These are phyloP conservation scores for Drosophila setosimentum DNA, from an alignment of 2,888 invertebrate genomes.

Conservation along the genomic window DNA sequence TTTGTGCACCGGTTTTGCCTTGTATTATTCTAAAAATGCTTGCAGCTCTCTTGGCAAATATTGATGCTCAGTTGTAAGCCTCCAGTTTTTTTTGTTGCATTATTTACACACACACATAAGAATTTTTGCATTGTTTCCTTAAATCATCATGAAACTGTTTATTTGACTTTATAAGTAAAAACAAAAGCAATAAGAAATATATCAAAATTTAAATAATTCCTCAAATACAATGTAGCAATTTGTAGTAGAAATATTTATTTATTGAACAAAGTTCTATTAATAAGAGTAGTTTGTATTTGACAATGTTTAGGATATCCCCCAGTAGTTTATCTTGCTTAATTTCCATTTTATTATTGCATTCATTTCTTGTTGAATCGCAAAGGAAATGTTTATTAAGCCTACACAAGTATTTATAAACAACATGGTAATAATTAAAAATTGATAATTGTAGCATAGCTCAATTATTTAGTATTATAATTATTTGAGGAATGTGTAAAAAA, in stretches of 20 bases:
- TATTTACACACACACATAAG: not conserved
- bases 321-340: not conserved
- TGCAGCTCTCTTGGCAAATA: constrained; percentile 49
- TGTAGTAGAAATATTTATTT: not conserved
- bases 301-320: too few relatives aligned
- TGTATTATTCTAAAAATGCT: not conserved
- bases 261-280: not conserved
- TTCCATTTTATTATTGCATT: not conserved
- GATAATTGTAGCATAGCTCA: not conserved
- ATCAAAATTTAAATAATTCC: not conserved
- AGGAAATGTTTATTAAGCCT: not conserved
- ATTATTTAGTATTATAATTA: not conserved
- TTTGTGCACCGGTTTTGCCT: constrained; percentile 14
- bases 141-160: not conserved
- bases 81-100: not conserved
- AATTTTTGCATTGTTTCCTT: not conserved
- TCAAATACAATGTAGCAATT: not conserved
- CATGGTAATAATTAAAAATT: not conserved
- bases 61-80: constrained; percentile 42
- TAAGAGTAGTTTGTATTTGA: not conserved
- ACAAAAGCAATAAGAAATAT: too few relatives aligned
- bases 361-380: not conserved
- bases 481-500: not conserved
- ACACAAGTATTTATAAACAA: not conserved
- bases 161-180: not conserved